Conservation (phyloP, 2,797 vertebrate species). For the Labroides dimidiatus region DNA sequence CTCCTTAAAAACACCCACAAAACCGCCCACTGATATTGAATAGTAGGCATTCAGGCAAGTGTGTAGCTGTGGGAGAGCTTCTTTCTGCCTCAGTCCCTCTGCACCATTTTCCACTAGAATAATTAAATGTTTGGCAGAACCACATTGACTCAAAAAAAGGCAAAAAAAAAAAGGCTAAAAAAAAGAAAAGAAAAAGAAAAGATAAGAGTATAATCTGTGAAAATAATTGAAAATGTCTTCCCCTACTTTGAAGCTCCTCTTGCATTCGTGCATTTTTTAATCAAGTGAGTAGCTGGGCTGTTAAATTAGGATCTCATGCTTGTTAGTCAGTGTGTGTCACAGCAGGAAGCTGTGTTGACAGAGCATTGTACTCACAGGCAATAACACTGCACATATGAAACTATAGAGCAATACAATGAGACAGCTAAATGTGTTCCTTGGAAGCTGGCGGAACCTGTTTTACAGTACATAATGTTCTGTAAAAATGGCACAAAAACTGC, state of each 20-base stretch:
- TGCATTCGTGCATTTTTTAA: constrained; percentile 14
- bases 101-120: constrained; percentile 7
- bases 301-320: constrained; percentile 32
- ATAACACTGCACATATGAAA: background rate
- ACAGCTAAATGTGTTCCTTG: background rate
- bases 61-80: background rate
- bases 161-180: background rate
- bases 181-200: constrained; percentile 1
- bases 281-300: constrained; percentile 13
- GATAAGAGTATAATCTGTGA: constrained; percentile 11
- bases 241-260: constrained; percentile 6
- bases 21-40: constrained; percentile 19
- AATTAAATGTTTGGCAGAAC: constrained; percentile 1
- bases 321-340: constrained; percentile 16
- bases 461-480: background rate
- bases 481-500: background rate
- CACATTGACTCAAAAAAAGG: background rate
- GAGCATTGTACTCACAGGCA: background rate
- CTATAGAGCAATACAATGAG: background rate
- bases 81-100: background rate
- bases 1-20: constrained; percentile 23
- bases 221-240: constrained; percentile 12
- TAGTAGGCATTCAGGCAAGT: constrained; percentile 3
- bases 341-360: constrained; percentile 1
- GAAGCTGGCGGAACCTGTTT: constrained; percentile 31